Base-by-base conservation (phyloP, 2,113 vertebrate species). In the Numida meleagris region DNA sequence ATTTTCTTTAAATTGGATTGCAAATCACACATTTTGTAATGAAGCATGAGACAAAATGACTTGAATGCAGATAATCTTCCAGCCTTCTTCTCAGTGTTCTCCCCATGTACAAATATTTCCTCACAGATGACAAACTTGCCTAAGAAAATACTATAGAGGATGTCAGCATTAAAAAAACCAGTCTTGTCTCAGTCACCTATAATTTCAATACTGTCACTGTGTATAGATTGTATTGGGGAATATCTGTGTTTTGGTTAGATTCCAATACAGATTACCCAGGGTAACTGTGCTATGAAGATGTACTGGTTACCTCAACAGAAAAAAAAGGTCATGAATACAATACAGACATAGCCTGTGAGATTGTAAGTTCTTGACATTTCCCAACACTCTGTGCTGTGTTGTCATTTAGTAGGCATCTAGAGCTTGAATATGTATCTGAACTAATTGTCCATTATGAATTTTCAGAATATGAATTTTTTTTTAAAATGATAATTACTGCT, bases 1-100 rank as follows among this genome's bases (percentile, higher is more conserved):
- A 95, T 95, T 94, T 84, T 92, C 87, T 95, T 95, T 93, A 75
- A 58, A 76, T 11, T 73, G 48, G 40, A 36, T 72, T 95, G 91
- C 66, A 96, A 95, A 87, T 94, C 85, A 89, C 74, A 66, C 38
- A 43, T 73, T 94, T 85, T 79, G 27, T 85, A 76, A 84, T 45
- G 75, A 89, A 70, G 78, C 75, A 66, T 21, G 48, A 89, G 74
- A 71, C 87, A 76, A 94, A 89, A 87, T 72, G 9, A 85, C 78
- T 93, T 70, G 66, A 91, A 91, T 89, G 78, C 50, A 82, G 74
- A 82, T 89, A 88, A 91, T 82, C 27, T 45, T 91, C 58, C 48
- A 24, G 1, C 40, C 23, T 62, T 93, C 31, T 90, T 91, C 72
- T 59, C 31, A 24, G 0, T n/a, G 29, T 48, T 94, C 43, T 95